Base-by-base conservation (phyloP, 2,113 vertebrate genomes). In the Stigmatopora argus region DNA sequence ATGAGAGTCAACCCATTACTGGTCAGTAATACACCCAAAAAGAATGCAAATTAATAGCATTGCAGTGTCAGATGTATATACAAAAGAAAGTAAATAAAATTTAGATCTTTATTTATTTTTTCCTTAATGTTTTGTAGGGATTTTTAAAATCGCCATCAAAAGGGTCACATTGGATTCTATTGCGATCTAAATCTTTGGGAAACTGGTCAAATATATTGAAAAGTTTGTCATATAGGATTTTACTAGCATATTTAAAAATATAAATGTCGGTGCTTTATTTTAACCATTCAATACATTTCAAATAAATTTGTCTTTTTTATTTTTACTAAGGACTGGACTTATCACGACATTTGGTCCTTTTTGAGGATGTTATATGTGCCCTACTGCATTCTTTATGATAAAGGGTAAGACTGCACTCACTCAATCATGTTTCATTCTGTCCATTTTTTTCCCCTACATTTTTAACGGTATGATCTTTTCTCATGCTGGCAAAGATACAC, bases 301-400 rank as follows among this genome's bases (percentile, higher is more conserved):
- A 61, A 55, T 23, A 38, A 13, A 65, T 10, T 38, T 19, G 63
- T 26, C 4, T 19, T 2, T 46, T 56, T 21, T 67, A n/a, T 75
- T 34, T 62, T 26, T 23, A 53, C n/a, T 5, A 78, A 99, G 97
- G 95, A 98, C 83, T 99, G 97, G 97, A 93, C 91, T 0, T 99
- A 98, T 79, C 92, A 94, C 41, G 93, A 99, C 82, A 96, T 99
- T 86, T 99, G 97, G 97, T 89, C 89, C 0, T 98, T 98, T 66
- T 82, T 98, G 55, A 94, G 96, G 48, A 92, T 88, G 0, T 86
- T 98, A 1, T 94, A 92, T 4, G 88, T 99, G 18, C 96, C 96
- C 0, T 99, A 99, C 90, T 98, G 97, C 34, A 79, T 97, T 69
- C 94, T 99, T 18, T 98, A 98, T 0, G 97, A 99, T 77, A 96